Conservation (phyloP, 2,888 invertebrate species). For the Melanostoma mellinum region DNA sequence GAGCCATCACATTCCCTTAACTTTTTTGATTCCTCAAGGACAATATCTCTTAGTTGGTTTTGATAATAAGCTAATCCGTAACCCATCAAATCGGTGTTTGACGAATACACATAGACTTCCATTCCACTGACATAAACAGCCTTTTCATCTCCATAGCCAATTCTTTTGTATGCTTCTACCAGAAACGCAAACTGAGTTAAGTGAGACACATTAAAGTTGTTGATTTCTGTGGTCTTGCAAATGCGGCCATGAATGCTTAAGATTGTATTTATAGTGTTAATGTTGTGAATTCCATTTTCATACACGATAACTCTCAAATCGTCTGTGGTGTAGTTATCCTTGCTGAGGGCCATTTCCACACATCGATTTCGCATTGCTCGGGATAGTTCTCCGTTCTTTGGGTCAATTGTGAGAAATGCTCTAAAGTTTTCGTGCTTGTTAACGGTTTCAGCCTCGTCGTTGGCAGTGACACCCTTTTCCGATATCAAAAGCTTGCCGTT, state of each 20-base stretch:
- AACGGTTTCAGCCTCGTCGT: constrained; percentile 88
- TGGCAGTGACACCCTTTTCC: constrained; percentile 91
- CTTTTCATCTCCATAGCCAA: constrained; percentile 77
- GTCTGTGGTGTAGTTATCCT: constrained; percentile 81
- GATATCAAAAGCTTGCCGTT: constrained; percentile 94
- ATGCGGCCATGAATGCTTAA: constrained; percentile 82
- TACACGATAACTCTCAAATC: constrained; percentile 84
- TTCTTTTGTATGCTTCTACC: constrained; percentile 78
- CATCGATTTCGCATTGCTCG: constrained; percentile 99
- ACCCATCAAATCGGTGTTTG: constrained; percentile 79
- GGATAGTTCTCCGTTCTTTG: constrained; percentile 97
- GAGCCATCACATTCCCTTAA: neutral
- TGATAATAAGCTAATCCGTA: constrained; percentile 80
- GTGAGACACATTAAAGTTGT: constrained; percentile 79
- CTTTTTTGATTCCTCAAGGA: constrained; percentile 75
- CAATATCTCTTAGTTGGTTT: constrained; percentile 79
- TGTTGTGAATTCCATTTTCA: constrained; percentile 82
- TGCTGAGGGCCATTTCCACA: constrained; percentile 88
- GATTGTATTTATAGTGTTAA: constrained; percentile 82
- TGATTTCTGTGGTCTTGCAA: constrained; percentile 78
- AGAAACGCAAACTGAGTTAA: constrained; percentile 80
- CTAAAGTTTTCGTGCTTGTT: constrained; percentile 95
- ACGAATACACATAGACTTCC: constrained; percentile 81
- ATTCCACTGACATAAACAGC: constrained; percentile 80
- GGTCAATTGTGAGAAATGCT: constrained; percentile 97